A percentile compares a stretch with the other conserved stretches of the same genome.
Conservation (phyloP, 1,140 invertebrate species). For the Meloidogyne floridensis region DNA sequence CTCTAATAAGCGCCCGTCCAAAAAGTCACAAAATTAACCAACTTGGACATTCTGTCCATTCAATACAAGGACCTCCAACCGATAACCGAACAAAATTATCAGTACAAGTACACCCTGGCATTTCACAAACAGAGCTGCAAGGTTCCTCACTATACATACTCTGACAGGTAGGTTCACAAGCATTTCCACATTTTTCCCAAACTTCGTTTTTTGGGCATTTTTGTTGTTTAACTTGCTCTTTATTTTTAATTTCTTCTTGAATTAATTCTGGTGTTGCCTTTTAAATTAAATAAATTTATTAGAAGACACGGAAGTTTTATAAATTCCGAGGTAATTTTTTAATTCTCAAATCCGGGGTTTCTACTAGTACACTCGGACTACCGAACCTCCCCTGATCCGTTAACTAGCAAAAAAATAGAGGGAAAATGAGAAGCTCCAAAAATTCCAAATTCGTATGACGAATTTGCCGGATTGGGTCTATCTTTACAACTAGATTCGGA, state of each 20-base stretch:
- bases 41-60: constrained; percentile 61
- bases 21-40: constrained; percentile 1
- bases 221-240: constrained; percentile 2
- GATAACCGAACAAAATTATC: constrained; percentile 60
- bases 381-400: too few relatives aligned
- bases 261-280: neutral
- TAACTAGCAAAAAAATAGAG: too few relatives aligned
- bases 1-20: neutral
- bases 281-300: neutral
- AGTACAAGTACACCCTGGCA: constrained; percentile 60
- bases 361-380: too few relatives aligned
- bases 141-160: constrained; percentile 65
- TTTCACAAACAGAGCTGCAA: constrained; percentile 53
- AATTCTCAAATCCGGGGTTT: too few relatives aligned
- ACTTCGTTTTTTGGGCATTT: constrained; percentile 55
- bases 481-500: too few relatives aligned
- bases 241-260: neutral
- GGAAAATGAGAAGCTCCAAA: too few relatives aligned
- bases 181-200: constrained; percentile 64
- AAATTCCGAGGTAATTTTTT: too few relatives aligned
- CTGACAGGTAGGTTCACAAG: constrained; percentile 61
- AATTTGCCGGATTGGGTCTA: too few relatives aligned
- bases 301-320: neutral
- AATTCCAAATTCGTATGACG: too few relatives aligned
- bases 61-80: constrained; percentile 54